Evolutionary conservation across 64 coral and sea anemone genomes (phyloP).

Genomic region (Montipora efflorescens): DNA sequence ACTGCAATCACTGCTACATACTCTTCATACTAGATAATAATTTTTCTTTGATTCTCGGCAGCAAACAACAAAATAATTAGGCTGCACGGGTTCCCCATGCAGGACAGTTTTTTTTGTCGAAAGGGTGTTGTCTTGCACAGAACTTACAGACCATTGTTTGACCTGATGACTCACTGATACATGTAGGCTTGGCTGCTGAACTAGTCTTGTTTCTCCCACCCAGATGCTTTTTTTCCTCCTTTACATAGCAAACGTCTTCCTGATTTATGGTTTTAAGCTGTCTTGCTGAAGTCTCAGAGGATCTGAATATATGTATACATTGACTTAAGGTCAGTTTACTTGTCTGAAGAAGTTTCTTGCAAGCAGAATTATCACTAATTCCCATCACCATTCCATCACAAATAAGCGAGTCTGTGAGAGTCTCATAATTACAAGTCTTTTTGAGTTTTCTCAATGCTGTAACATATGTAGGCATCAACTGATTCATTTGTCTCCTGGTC

Average conservation of each 20-base stretch:
- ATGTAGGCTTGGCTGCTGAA: neutral
- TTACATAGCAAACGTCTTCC: conserved; percentile 8
- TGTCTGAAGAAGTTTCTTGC: conserved; percentile 52
- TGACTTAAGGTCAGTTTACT: conserved; percentile 40
- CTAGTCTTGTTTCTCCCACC: neutral
- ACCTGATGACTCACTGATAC: neutral
- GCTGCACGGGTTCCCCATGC: neutral
- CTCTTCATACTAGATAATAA: neutral
- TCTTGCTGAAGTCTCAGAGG: conserved; percentile 10
- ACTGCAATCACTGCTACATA: conserved; percentile 8
- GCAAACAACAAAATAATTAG: neutral
- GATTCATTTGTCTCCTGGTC: conserved; percentile 38
- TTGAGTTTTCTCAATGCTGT: conserved; percentile 29
- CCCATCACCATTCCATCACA: conserved; percentile 53
- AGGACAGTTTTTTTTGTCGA: conserved; percentile 1
- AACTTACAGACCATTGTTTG: conserved; percentile 22
- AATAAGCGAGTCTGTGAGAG: neutral
- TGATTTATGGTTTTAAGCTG: conserved; percentile 31
- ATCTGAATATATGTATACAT: conserved; percentile 46
- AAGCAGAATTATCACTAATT: conserved; percentile 46
- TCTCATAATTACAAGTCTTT: conserved; percentile 67
- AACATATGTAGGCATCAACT: conserved; percentile 35
- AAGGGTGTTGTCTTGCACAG: neutral
- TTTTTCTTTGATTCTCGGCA: neutral
- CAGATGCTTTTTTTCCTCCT: neutral